phyloP scores from a whole-genome alignment of 2,888 invertebrate species.

The Cabera pusaria region DNA sequence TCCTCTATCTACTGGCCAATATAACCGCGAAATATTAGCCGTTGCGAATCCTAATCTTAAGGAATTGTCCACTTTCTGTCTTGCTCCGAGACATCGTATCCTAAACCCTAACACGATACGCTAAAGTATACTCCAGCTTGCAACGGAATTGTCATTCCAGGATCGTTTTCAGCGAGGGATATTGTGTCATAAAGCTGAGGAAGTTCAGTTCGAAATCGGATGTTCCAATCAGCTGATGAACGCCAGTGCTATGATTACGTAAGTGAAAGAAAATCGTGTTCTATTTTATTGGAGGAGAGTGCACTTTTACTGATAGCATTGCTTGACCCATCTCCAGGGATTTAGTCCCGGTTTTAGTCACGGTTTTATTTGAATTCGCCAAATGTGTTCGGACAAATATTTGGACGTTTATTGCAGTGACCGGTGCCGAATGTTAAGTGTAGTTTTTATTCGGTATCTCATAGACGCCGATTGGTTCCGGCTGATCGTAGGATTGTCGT shows the following conservation, averaged over 20 bases:
- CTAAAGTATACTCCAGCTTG: conserved; percentile 3
- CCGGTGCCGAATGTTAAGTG: conserved; percentile 77
- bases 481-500: conserved; percentile 51
- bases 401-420: conserved; percentile 76
- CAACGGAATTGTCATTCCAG: background rate
- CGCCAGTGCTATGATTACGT: conserved; percentile 34
- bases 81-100: conserved; percentile 20
- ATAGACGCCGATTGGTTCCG: conserved; percentile 55
- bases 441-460: conserved; percentile 58
- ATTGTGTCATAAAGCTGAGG: conserved; percentile 12
- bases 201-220: conserved; percentile 31
- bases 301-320: conserved; percentile 32
- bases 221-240: conserved; percentile 20
- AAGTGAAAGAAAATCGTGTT: conserved; percentile 35
- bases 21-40: conserved; percentile 78
- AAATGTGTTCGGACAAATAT: conserved; percentile 76
- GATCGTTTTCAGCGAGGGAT: conserved; percentile 12
- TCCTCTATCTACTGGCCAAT: conserved; percentile 70
- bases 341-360: conserved; percentile 70
- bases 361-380: conserved; percentile 78
- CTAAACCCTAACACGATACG: conserved; percentile 20
- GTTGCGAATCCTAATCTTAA: conserved; percentile 69
- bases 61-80: conserved; percentile 51
- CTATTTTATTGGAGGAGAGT: conserved; percentile 30
- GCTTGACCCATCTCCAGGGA: conserved; percentile 76